Evolutionary conservation across 2,113 vertebrate species (phyloP).

Genomic region (Platanista minor): DNA sequence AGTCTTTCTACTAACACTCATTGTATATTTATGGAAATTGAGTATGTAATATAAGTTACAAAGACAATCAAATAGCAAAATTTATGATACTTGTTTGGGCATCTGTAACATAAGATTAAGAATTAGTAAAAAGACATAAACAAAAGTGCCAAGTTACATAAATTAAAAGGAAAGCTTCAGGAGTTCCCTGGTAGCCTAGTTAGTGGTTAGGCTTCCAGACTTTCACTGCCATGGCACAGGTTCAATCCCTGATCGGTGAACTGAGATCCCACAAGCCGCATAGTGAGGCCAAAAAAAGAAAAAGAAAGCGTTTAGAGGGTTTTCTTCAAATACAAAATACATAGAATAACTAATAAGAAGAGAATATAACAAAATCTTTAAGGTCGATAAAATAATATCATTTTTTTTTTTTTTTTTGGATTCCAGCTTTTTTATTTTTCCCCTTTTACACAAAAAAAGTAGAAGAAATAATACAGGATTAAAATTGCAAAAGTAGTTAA

Average conservation of each 20-base stretch:
- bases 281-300: no score
- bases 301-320: neutral
- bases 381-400: neutral
- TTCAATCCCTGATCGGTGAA: no score
- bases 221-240: no score
- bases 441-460: conserved; percentile 72
- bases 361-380: neutral
- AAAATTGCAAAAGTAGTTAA: conserved; percentile 69
- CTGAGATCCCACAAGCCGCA: no score
- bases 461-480: conserved; percentile 64
- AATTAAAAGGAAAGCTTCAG: neutral
- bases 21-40: neutral
- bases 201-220: no score
- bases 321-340: neutral
- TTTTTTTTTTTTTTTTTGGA: no score
- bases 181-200: no score
- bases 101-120: neutral
- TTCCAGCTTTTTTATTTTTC: conserved; percentile 53
- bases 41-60: neutral
- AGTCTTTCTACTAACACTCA: neutral
- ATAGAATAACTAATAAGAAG: neutral
- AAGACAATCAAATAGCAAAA: neutral
- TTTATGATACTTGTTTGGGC: neutral
- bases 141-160: neutral
- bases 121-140: neutral